phyloP scores from a whole-genome alignment of 2,888 invertebrate species.

The Ptilodon capucinus region DNA sequence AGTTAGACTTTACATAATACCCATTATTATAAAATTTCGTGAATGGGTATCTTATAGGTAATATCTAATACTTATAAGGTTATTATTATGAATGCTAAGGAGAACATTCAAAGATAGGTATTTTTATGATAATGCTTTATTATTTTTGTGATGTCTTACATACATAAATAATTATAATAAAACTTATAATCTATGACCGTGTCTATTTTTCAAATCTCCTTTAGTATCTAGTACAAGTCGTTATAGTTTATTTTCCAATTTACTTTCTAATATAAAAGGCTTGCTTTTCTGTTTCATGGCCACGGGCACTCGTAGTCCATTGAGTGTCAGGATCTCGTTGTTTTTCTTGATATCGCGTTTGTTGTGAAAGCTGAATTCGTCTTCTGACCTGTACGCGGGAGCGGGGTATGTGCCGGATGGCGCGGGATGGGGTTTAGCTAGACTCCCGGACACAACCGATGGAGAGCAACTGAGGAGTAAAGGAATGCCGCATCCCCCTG shows the following conservation, averaged over 20 bases:
- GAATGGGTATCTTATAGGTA: no score
- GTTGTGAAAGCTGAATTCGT: slow-evolving; percentile 55
- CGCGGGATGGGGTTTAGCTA: slow-evolving; percentile 53
- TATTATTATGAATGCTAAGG: slow-evolving; percentile 1
- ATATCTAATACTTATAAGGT: no score
- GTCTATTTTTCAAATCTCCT: background rate
- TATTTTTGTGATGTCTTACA: slow-evolving; percentile 32
- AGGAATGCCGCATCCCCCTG: slow-evolving; percentile 68
- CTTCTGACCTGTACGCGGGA: slow-evolving; percentile 57
- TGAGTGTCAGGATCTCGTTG: slow-evolving; percentile 21
- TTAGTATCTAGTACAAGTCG: background rate
- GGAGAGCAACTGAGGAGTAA: slow-evolving; percentile 72
- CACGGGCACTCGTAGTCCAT: slow-evolving; percentile 18
- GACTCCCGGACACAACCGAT: slow-evolving; percentile 62
- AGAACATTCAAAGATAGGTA: slow-evolving; percentile 5
- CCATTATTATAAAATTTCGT: no score
- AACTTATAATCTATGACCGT: background rate
- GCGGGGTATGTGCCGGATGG: slow-evolving; percentile 35
- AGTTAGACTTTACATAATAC: no score
- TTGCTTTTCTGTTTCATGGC: slow-evolving; percentile 30
- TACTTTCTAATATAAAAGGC: slow-evolving; percentile 24
- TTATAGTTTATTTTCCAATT: slow-evolving; percentile 15
- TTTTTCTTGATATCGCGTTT: slow-evolving; percentile 59
- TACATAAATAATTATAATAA: slow-evolving; percentile 25
- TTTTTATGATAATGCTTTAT: slow-evolving; percentile 29